Conservation (phyloP, 2,113 vertebrate species). For the Aix galericulata region DNA sequence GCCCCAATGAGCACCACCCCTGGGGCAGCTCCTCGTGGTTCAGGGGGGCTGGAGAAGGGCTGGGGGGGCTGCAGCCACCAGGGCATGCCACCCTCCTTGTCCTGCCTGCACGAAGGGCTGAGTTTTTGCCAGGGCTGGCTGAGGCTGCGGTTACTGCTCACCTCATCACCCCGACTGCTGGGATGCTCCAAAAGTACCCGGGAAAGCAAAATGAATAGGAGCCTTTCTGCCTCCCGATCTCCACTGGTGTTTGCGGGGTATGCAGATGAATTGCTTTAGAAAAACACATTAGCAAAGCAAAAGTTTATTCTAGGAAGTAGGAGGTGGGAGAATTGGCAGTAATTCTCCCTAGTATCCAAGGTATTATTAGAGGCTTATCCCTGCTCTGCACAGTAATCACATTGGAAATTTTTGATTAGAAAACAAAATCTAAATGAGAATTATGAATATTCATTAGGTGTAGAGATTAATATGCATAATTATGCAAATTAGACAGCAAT, state of each 20-base stretch:
- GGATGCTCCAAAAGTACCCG: neutral
- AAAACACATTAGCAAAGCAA: conserved; percentile 71
- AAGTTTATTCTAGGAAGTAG: conserved; percentile 73
- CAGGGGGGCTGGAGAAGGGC: fast-evolving
- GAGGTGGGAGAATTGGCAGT: conserved; percentile 69
- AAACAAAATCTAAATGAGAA: conserved; percentile 88
- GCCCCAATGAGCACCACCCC: neutral
- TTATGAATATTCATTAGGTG: conserved; percentile 93
- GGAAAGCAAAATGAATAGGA: neutral
- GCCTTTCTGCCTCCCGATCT: neutral
- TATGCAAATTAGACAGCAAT: conserved; percentile 96
- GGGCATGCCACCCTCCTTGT: neutral
- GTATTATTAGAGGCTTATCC: conserved; percentile 69
- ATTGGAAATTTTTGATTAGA: conserved; percentile 87
- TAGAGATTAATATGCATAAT: conserved; percentile 94
- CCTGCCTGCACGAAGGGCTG: fast-evolving
- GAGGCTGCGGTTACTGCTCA: neutral
- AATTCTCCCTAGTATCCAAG: conserved; percentile 68
- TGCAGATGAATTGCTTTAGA: conserved; percentile 67
- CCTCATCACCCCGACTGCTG: neutral
- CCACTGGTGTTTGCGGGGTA: conserved; percentile 28
- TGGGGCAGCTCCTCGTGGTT: fast-evolving
- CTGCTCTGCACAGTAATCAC: conserved; percentile 62
- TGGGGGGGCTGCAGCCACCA: fast-evolving
- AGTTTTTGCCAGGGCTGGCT: neutral